Percentiles rank a stretch among this genome's conserved stretches.
These are phyloP conservation scores for Ophraella communa DNA, from an alignment of 2,888 invertebrate species.

Conservation along the genomic window DNA sequence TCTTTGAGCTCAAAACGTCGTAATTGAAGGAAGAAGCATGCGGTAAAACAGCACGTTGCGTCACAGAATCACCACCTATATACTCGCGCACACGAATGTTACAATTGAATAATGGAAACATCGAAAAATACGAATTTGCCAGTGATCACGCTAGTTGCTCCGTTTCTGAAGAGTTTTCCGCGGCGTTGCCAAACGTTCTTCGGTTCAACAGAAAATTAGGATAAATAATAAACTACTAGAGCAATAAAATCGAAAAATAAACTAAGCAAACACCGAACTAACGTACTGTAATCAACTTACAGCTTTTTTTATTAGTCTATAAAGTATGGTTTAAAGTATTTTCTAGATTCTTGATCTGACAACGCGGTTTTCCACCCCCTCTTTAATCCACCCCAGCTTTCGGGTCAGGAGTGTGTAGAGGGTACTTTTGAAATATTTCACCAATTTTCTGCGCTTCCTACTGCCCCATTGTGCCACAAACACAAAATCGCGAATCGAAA, in stretches of 20 bases:
- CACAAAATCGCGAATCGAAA: constrained; percentile 25
- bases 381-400: constrained; percentile 28
- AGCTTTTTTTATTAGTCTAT: too few species aligned
- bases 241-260: not conserved
- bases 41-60: not conserved
- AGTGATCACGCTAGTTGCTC: not conserved
- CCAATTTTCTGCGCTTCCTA: constrained; percentile 41
- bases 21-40: not conserved
- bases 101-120: not conserved
- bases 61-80: not conserved
- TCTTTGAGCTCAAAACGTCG: not conserved
- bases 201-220: not conserved
- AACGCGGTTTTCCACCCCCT: constrained; percentile 22
- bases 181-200: not conserved
- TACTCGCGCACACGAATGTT: not conserved
- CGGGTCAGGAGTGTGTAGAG: constrained; percentile 17
- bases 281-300: too few species aligned
- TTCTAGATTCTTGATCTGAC: not conserved
- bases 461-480: constrained; percentile 50
- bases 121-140: not conserved
- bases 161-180: not conserved
- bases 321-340: too few species aligned
- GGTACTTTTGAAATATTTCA: constrained; percentile 30
- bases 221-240: not conserved
- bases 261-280: too few species aligned